Evolutionary conservation across 2,888 invertebrate genomes (phyloP).

Genomic region (Panorpa germanica): DNA sequence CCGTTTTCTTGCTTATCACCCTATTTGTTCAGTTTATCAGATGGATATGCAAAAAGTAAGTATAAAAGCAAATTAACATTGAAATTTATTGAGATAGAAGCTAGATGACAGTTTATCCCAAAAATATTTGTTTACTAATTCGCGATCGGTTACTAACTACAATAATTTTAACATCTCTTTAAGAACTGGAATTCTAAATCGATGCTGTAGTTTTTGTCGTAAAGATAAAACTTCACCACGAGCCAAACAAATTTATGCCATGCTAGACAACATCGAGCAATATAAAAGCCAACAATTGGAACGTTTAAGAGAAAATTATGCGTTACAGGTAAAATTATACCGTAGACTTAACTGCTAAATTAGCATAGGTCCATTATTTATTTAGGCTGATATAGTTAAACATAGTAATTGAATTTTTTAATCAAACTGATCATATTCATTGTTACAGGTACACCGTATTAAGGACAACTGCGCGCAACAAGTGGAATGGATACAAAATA

Average conservation of each 20-base stretch:
- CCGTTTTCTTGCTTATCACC: constrained; percentile 60
- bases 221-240: constrained; percentile 52
- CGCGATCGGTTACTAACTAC: too few species aligned
- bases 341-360: constrained; percentile 1
- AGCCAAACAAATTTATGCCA: constrained; percentile 65
- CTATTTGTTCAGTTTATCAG: constrained; percentile 59
- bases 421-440: constrained; percentile 9
- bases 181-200: constrained; percentile 49
- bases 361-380: not conserved
- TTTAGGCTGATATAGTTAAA: not conserved
- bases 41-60: constrained; percentile 50
- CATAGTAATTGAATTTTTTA: constrained; percentile 6
- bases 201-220: constrained; percentile 54
- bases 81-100: too few species aligned
- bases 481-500: constrained; percentile 84
- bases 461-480: constrained; percentile 87
- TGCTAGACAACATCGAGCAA: constrained; percentile 78
- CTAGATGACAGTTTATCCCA: not conserved
- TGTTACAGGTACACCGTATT: constrained; percentile 58
- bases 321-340: constrained; percentile 46
- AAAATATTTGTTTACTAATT: constrained; percentile 4
- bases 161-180: too few species aligned
- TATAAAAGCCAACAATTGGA: constrained; percentile 82
- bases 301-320: constrained; percentile 76
- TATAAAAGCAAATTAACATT: constrained; percentile 14